Base-by-base conservation (phyloP, 2,888 invertebrate species). In the Stictocephala bisonia region DNA sequence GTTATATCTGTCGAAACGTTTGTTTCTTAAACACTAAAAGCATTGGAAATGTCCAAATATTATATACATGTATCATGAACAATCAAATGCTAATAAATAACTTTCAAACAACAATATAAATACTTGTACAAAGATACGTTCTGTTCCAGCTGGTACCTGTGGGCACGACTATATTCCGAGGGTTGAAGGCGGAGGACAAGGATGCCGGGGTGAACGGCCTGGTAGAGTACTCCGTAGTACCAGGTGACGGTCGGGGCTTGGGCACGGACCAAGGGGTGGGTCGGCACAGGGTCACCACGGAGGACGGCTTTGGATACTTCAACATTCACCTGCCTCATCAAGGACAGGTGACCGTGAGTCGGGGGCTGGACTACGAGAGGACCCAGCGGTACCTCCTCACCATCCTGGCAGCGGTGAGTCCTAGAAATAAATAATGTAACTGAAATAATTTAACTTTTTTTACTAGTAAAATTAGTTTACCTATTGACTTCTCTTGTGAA, bases 161-260 rank as follows among this genome's bases (percentile, higher is more conserved):
- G 74, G 95, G 94, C 40, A 92, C 93, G n/a, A 94, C 94, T 22
- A 90, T 96, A 79, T 95, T 93, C 85, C 91, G 93, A 79, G 90
- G 91, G 77, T 89, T 96, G 74, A 88, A 90, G 76, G 94, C 95
- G 0, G 86, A 88, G 72, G 95, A 96, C 83, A 90, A 90, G 69
- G 96, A 96, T 83, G 91, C 94, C 0, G 95, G 95, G 50, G 93
- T 94, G 76, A 95, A 96, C 83, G 95, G 94, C 51, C 88, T 95
- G 51, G 90, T 95, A 2, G 95, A 96, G 82, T 96, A 95, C 84
- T 91, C 93, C 74, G 87, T 87, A 73, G 86, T 93, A 75, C 90
- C 92, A 79, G 91, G 92, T 74, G 87, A 87, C 75, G 86, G 84
- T 13, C 85, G 84, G 13, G 86, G 86, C 74, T 85, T 87, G 79